A percentile compares a stretch with the other conserved stretches of the same genome.
Conservation (phyloP, 1,140 invertebrate species). For the Drosophila ercepeae region DNA sequence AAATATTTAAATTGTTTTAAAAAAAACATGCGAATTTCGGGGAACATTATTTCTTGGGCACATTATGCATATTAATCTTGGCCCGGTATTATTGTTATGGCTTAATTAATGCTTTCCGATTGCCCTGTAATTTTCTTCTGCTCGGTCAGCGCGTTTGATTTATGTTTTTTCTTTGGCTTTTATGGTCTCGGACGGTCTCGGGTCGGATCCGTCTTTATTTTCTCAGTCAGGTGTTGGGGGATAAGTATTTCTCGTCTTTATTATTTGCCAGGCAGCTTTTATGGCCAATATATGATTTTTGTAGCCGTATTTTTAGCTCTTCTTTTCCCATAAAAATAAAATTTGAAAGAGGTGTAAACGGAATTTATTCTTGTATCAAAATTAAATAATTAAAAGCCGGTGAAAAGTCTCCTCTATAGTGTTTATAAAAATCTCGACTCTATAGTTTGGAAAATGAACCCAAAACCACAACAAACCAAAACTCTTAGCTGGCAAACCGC, state of each 20-base stretch:
- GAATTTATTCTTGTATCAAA: no score
- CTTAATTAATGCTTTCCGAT: conserved; percentile 64
- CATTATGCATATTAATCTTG: conserved; percentile 33
- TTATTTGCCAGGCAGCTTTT: conserved; percentile 29
- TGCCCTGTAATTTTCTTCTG: conserved; percentile 30
- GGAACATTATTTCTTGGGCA: conserved; percentile 5
- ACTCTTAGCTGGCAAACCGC: neutral
- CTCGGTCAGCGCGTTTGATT: conserved; percentile 39
- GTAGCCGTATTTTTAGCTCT: conserved; percentile 22
- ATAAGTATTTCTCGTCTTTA: conserved; percentile 29
- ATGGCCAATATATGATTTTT: conserved; percentile 26
- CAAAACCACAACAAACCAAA: conserved; percentile 6
- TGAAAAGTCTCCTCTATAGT: no score
- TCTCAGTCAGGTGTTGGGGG: conserved; percentile 11
- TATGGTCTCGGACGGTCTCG: conserved; percentile 12
- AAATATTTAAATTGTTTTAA: no score
- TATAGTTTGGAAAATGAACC: no score
- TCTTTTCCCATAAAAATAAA: neutral
- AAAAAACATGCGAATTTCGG: no score
- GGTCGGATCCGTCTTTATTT: neutral
- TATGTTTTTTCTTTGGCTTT: conserved; percentile 40
- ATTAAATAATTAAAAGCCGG: no score
- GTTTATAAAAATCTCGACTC: no score
- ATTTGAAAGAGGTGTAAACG: neutral
- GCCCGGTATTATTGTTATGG: conserved; percentile 61